Percentiles rank a stretch among this genome's conserved stretches.
phyloP scores from a whole-genome alignment of 2,113 vertebrate genomes.

The Rhodinocichla rosea region DNA sequence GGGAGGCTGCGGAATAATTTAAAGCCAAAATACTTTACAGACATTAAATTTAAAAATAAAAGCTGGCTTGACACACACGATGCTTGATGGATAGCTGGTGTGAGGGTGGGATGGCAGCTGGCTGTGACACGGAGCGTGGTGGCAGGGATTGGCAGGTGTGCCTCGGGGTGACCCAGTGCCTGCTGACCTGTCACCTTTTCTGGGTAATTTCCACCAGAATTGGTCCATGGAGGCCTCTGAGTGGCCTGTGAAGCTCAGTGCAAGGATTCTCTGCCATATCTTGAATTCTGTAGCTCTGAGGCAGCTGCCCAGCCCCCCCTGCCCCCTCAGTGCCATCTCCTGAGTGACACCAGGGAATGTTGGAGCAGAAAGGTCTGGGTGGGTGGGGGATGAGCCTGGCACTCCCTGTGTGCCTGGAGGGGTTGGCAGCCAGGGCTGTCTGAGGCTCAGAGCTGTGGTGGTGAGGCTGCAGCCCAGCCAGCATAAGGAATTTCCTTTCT shows the following conservation, averaged over 20 bases:
- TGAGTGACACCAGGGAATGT: background rate
- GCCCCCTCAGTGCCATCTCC: background rate
- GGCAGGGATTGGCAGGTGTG: background rate
- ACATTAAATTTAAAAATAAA: background rate
- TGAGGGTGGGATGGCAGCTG: background rate
- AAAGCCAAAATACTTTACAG: slow-evolving; percentile 41
- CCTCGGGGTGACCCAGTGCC: background rate
- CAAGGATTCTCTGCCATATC: background rate
- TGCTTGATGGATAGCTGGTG: background rate
- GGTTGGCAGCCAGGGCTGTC: background rate
- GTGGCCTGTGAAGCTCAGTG: background rate
- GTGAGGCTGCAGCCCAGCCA: background rate
- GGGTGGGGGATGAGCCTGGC: background rate
- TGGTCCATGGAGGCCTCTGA: accelerated
- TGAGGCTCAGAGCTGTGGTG: background rate
- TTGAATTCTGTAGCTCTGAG: too few relatives aligned
- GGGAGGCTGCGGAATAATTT: slow-evolving; percentile 59
- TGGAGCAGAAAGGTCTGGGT: background rate
- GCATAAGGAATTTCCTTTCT: background rate
- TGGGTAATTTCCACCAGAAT: background rate
- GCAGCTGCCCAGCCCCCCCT: background rate
- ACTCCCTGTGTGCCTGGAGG: slow-evolving; percentile 25
- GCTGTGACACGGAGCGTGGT: background rate
- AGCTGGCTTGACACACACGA: background rate
- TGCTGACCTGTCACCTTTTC: background rate